These are phyloP conservation scores for Euclidia mi DNA, from an alignment of 2,888 invertebrate genomes.

Conservation along the genomic window DNA sequence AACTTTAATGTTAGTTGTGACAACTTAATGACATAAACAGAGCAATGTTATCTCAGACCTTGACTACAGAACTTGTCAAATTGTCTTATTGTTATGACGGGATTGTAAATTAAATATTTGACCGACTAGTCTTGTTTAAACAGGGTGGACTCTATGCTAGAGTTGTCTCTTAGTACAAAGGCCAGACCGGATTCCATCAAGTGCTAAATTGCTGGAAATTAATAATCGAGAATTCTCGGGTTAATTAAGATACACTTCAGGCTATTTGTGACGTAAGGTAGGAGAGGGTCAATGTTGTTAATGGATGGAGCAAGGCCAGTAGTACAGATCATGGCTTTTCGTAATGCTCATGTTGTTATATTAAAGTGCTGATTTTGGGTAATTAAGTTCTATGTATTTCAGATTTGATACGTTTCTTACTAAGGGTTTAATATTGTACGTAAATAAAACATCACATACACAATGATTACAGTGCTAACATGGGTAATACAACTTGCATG, in stretches of 20 bases:
- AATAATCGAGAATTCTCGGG: conserved; percentile 70
- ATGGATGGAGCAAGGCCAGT: conserved; percentile 20
- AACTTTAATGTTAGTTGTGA: conserved; percentile 31
- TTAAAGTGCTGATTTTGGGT: too few species aligned
- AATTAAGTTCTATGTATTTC: too few species aligned
- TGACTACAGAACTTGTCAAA: conserved; percentile 22
- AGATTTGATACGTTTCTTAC: too few species aligned
- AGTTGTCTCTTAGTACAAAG: conserved; percentile 45
- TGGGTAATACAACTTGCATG: too few species aligned
- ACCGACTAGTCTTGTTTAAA: neutral
- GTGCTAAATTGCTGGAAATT: conserved; percentile 71
- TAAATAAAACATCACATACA: too few species aligned
- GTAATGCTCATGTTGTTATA: neutral
- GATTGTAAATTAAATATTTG: conserved; percentile 10
- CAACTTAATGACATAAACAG: conserved; percentile 33
- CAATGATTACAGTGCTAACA: too few species aligned
- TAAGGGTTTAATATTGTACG: too few species aligned
- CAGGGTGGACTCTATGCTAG: neutral
- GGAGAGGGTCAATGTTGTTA: conserved; percentile 30
- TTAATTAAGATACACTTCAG: conserved; percentile 74
- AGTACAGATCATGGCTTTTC: conserved; percentile 14
- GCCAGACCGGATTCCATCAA: conserved; percentile 59
- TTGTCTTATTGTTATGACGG: conserved; percentile 5
- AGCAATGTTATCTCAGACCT: conserved; percentile 21
- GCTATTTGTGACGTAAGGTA: conserved; percentile 63